Percentiles rank a stretch among this genome's conserved stretches.
Conservation (phyloP, 2,797 vertebrate species). For the Eulemur mongoz region DNA sequence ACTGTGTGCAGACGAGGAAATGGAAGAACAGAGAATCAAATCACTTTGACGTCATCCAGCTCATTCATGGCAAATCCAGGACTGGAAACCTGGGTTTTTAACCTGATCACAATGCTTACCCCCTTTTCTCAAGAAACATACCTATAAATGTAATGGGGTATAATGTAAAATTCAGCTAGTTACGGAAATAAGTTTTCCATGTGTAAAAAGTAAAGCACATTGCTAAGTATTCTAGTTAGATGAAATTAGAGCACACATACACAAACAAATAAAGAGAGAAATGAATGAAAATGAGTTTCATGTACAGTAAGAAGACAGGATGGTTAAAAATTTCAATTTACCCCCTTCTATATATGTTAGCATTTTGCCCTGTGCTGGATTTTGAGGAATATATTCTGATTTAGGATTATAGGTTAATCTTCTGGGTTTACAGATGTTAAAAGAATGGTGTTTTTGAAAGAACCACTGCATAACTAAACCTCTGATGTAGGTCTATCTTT, state of each 20-base stretch:
- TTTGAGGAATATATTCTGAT: not conserved
- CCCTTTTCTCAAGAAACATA: not conserved
- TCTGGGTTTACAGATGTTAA: not conserved
- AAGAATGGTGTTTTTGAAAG: not conserved
- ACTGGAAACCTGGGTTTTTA: not conserved
- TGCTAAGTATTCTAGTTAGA: not conserved
- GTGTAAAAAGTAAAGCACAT: not conserved
- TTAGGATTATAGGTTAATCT: not conserved
- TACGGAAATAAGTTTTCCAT: not conserved
- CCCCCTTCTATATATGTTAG: not conserved
- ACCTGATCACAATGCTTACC: not conserved
- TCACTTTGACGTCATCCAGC: not conserved
- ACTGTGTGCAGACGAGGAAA: not conserved
- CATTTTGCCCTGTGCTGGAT: not conserved
- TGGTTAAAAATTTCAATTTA: not conserved
- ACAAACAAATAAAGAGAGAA: not conserved
- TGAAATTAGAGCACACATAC: not conserved
- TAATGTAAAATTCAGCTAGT: not conserved
- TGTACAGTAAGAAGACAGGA: not conserved
- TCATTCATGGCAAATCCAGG: not conserved
- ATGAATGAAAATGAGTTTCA: not conserved
- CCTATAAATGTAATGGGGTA: not conserved
- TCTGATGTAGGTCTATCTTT: not conserved
- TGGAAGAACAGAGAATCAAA: not conserved
- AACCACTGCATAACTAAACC: not conserved